Evolutionary conservation across 2,113 vertebrate genomes (phyloP), one percentile per base, ranked within the genome.

Genomic region (Symphodus melops): DNA sequence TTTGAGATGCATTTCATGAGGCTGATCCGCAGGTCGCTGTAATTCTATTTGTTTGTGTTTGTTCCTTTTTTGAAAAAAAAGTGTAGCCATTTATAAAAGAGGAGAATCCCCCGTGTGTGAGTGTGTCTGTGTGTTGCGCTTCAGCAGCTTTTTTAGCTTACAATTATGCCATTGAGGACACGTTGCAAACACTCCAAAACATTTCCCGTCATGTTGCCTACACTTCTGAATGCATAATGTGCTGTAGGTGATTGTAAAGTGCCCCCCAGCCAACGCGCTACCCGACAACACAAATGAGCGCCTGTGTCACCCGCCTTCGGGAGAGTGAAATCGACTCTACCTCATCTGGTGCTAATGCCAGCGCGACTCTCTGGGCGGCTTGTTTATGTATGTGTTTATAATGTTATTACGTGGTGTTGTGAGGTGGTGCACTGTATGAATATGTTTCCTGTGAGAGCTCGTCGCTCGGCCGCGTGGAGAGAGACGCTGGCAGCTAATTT

Each of bases 301-400:
- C 9, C 28, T 11, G 51, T 78, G 78, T 75, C 85, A 77, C 46
- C 58, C 5, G 49, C 66, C 61, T 51, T 17, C 1, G 0, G 68
- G 82, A 23, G 65, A 64, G 48, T 70, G 66, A 83, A 84, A 70
- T 61, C 66, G 57, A 81, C 60, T 64, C 72, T 25, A 52, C 61
- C 84, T 65, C 41, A 75, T 60, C 60, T 65, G 52, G 70, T 49
- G 71, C 42, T 79, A 75, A 79, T 73, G 42, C 20, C 41, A 42
- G 49, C 1, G 8, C 49, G 69, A 17, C 76, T 78, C 56, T 51
- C 69, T 36, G 37, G 62, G 60, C 57, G 66, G 46, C 67, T 85
- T 85, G 68, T 85, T 88, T 72, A 84, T 88, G 72, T 65, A 42
- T 60, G 68, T 65, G 59, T 87, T 81, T 83, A 73, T 83, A 51